Base-by-base conservation (phyloP, 2,797 vertebrate genomes). In the Cuculus canorus region DNA sequence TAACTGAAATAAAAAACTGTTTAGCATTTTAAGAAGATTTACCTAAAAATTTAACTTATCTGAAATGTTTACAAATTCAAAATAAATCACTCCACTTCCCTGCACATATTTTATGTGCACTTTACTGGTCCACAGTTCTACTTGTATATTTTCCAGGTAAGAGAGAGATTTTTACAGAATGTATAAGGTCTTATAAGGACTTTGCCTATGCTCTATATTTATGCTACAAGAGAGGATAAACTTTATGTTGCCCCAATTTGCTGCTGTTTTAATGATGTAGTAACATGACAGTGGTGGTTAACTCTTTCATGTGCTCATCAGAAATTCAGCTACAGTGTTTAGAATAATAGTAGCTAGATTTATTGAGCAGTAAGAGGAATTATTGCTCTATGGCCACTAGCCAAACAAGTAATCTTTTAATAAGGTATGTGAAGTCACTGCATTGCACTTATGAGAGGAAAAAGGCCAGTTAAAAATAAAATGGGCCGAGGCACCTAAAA, bases 341-440 rank as follows among this genome's bases (percentile, higher is more conserved):
- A 92, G 85, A 95, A 76, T 89, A 19, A 85, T 53, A 92, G 47
- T 68, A 70, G 63, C 75, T 82, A 80, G 88, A 94, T 92, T 88
- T 94, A 93, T 63, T 91, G 71, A 73, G 81, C 75, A 85, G 32
- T 89, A 94, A 89, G 63, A 78, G 56, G 21, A 93, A 93, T 91
- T 93, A 90, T 50, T 64, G 8, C 30, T 82, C 22, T 81, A 7
- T 70, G 87, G 84, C 76, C 32, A 73, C 28, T 30, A 81, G 95
- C 85, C 92, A 96, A 94, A 91, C 57, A 88, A 86, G 56, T 90
- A 89, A 88, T 93, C 54, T 92, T 89, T 82, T 85, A 94, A 92
- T 68, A 89, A 77, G 65, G 47, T 61, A 82, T 43, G 32, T 71
- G 53, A 48, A 92, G 85, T 72, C 57, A 86, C 16, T 65, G 54